Evolutionary conservation across 2,113 vertebrate genomes (phyloP), one percentile per base, ranked within the genome.

Genomic region (Aramus guarauna): DNA sequence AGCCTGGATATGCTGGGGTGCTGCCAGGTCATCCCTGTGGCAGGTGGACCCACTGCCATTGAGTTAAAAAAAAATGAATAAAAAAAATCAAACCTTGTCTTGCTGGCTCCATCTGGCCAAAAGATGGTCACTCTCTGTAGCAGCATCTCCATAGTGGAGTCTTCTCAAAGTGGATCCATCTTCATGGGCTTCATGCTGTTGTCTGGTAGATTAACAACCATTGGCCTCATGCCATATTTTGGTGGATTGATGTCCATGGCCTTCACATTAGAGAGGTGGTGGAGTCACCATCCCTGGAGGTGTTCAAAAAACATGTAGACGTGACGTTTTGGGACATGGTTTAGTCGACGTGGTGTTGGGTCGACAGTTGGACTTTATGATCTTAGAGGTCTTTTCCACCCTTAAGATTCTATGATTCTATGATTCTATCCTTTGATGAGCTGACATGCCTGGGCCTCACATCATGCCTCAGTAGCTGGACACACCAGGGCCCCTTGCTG

Each of bases 401-500:
- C 43, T 16, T 43, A 43, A 15, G 43, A 43, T 43, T 43, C 43
- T 43, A 43, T 43, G 43, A 43, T 43, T 41, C 39, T 41, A 41
- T 41, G 39, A 41, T 41, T 41, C 39, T 41, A 9, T 37, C 37
- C 62, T 53, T 53, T 53, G 10, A 23, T 60, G 37, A 29, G 29
- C 23, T 69, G 62, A 5, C 29, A 30, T 0, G 0, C 6, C 37
- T 53, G 29, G 7, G 7, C 15, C 12, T 83, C 39, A 53, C 29
- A 68, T 12, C 12, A 4, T 39, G 62, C 47, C 37, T 76, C 45
- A 47, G 20, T 55, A 60, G 34, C 43, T 5, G 52, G 12, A 45
- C 6, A 10, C 0, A 0, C 12, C 34, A 39, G 45, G 47, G 22
- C 22, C 9, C 14, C 12, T 6, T 37, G 60, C 27, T 60, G 22